Evolutionary conservation across 92 coral and sea anemone species (phyloP), one percentile per base, ranked within the genome.

Genomic region (Metridium senile): DNA sequence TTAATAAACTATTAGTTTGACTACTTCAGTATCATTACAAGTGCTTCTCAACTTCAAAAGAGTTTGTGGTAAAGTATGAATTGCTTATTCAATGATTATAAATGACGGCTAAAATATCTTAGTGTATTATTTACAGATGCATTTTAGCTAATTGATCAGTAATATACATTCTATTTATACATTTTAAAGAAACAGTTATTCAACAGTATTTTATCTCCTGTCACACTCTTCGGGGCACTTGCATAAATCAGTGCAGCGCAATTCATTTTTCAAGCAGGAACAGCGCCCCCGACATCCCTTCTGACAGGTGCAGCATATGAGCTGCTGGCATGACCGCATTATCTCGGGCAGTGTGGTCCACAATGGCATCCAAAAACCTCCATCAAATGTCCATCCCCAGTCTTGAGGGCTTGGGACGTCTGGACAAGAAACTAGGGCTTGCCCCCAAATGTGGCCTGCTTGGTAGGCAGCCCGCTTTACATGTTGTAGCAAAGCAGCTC

Each of bases 201-300:
- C n/a, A n/a, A n/a, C n/a, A n/a, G n/a, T n/a, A 26, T 30, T 20
- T 62, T 20, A 62, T 62, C 68, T 26, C 33, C 35, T 73, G 70
- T 74, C 53, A 53, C 79, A 74, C 49, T 56, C 69, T 74, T 56
- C 79, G 16, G 79, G 49, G 69, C 79, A 74, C 17, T 54, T 58
- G 79, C 79, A 63, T 39, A 63, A 30, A 62, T 75, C 71, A 52
- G 43, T 75, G 59, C 81, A 75, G 56, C 73, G 73, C 28, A 63
- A 58, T 18, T 75, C 81, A 63, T 75, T 75, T 79, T 54, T 79
- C 54, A 58, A 29, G 65, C 86, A 82, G 47, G 81, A 74, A 45
- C 75, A 82, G 21, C 81, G 32, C 64, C 86, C 86, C 31, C 81
- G 66, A 63, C 86, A 82, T 65, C 86, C 86, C 57, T 81, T 82